phyloP scores from a whole-genome alignment of 2,113 vertebrate species.

The Protobothrops flavoviridis region DNA sequence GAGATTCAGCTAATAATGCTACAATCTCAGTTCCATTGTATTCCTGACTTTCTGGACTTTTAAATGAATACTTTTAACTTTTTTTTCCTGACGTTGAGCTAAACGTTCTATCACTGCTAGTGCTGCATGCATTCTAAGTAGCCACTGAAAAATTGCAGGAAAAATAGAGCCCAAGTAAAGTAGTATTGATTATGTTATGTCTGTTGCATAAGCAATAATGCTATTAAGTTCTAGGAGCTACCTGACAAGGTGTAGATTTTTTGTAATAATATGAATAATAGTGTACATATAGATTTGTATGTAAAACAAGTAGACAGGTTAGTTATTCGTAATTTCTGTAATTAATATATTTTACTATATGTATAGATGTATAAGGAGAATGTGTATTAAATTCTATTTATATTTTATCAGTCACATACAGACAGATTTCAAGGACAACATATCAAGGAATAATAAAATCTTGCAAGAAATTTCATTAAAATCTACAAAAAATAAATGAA shows the following conservation, averaged over 20 bases:
- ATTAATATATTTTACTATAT: background rate
- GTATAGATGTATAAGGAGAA: background rate
- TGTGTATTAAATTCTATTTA: background rate
- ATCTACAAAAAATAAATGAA: background rate
- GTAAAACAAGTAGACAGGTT: background rate
- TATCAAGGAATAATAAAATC: background rate
- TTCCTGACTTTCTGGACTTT: background rate
- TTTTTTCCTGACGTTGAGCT: background rate
- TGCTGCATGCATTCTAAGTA: background rate
- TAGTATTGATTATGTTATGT: background rate
- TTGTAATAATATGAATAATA: background rate
- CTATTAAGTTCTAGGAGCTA: background rate
- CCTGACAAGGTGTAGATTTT: background rate
- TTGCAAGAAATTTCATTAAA: background rate
- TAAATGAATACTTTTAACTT: background rate
- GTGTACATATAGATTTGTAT: background rate
- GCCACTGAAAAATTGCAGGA: background rate
- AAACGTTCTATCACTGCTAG: background rate
- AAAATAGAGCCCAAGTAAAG: background rate
- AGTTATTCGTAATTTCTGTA: background rate
- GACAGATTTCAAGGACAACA: background rate
- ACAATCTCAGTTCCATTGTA: background rate
- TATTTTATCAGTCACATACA: background rate
- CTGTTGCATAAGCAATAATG: background rate
- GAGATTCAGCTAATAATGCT: background rate